Evolutionary conservation across 2,797 vertebrate genomes (phyloP).

Genomic region (Acrocephalus scirpaceus): DNA sequence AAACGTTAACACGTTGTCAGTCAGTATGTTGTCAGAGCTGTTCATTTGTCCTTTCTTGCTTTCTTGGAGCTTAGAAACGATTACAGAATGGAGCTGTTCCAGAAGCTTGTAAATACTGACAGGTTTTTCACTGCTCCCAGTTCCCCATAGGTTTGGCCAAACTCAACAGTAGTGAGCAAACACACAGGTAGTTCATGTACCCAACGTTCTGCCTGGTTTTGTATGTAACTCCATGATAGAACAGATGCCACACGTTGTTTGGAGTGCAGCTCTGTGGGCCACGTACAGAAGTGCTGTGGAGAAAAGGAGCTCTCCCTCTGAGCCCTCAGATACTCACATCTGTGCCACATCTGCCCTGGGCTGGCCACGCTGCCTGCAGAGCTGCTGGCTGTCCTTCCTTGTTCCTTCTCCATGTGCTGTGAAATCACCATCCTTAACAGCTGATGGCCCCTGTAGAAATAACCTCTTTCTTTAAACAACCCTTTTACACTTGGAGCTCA

Average conservation of each 20-base stretch:
- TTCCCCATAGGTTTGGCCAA: neutral
- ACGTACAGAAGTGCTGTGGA: neutral
- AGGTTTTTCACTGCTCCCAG: neutral
- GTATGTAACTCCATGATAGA: rapidly evolving
- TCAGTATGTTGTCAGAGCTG: slow-evolving; percentile 59
- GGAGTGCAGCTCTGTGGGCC: neutral
- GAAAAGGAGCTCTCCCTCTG: neutral
- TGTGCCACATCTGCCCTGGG: neutral
- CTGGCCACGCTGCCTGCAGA: neutral
- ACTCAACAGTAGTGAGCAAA: neutral
- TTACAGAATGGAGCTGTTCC: slow-evolving; percentile 29
- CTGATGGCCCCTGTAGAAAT: neutral
- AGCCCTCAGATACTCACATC: neutral
- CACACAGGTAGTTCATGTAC: neutral
- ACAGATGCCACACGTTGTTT: rapidly evolving
- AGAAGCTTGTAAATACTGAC: slow-evolving; percentile 21
- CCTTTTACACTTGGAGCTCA: neutral
- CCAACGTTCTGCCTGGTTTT: neutral
- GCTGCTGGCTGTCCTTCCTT: neutral
- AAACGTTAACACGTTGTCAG: slow-evolving; percentile 55
- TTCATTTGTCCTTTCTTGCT: slow-evolving; percentile 60
- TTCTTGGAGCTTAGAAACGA: slow-evolving; percentile 14
- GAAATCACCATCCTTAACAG: neutral
- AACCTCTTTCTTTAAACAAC: neutral
- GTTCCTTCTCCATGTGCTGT: neutral